Conservation (phyloP, 1,140 invertebrate genomes). For the Drosophila ambigua region DNA sequence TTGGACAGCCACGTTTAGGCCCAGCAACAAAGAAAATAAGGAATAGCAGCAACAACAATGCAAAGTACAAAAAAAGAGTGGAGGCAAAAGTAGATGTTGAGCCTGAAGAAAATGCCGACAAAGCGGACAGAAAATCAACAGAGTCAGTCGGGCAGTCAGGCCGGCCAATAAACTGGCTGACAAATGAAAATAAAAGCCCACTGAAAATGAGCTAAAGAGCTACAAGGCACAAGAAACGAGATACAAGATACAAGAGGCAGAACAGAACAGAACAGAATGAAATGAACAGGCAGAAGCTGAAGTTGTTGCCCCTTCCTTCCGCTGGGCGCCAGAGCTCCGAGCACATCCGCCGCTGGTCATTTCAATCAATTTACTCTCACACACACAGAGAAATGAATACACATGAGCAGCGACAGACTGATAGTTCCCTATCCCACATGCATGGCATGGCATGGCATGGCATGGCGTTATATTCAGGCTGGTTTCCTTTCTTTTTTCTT, state of each 20-base stretch:
- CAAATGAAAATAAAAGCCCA: conserved; percentile 53
- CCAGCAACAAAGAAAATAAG: conserved; percentile 27
- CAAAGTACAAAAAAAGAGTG: conserved; percentile 21
- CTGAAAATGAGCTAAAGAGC: conserved; percentile 48
- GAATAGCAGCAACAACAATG: conserved; percentile 13
- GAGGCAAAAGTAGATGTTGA: conserved; percentile 32
- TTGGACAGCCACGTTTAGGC: conserved; percentile 55
- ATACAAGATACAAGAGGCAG: conserved; percentile 20
- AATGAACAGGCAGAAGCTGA: conserved; percentile 51
- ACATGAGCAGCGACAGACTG: conserved; percentile 22
- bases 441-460: neutral
- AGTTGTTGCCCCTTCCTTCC: conserved; percentile 40
- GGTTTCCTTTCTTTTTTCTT: conserved; percentile 17
- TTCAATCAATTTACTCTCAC: conserved; percentile 68
- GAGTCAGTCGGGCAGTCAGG: conserved; percentile 35
- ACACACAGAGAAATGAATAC: conserved; percentile 5
- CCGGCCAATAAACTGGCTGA: conserved; percentile 58
- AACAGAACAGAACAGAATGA: conserved; percentile 1
- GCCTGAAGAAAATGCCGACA: conserved; percentile 53
- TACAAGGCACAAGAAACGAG: conserved; percentile 31
- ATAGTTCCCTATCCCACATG: conserved; percentile 30
- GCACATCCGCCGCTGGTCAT: conserved; percentile 64
- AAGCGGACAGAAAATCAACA: conserved; percentile 64
- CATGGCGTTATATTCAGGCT: conserved; percentile 20
- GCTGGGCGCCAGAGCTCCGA: conserved; percentile 37